Base-by-base conservation (phyloP, 2,888 invertebrate species). In the Tolmerus cingulatus region DNA sequence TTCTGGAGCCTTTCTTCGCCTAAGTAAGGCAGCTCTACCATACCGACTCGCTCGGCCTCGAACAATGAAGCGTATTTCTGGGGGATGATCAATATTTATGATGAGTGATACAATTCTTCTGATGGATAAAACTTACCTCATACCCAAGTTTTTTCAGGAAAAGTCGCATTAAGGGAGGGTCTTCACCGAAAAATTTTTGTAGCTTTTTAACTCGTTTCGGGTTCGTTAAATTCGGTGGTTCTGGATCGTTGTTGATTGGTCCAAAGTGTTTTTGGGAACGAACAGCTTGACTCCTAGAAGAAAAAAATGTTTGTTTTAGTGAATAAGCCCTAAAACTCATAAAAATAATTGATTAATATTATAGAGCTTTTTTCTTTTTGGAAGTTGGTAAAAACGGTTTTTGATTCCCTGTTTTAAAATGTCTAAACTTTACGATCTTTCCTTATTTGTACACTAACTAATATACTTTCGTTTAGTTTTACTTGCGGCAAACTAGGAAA, bases 121-220 rank as follows among this genome's bases (percentile, higher is more conserved):
- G 34, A 27, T 74, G 86, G 91, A 91, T 82, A 0, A 5, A n/a
- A 46, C 19, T 16, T 92, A 96, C 98, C 95, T 98, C 97, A 93
- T 98, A 98, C 90, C 98, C 98, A 89, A 98, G 94, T 93, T 97
- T 97, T 93, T 97, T 96, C 86, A 98, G 94, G 93, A 98, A 98
- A 87, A 98, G 94, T 92, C 97, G 94, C 93, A 98, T 95, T 89
- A 98, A 94, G 12, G 98, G 98, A 43, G 98, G 98, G 92, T 98
- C 98, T 92, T 97, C 97, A 37, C 98, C 98, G 93, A 98, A 98
- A 94, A 98, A 98, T 94, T 97, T 97, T 87, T 97, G 97, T 89
- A 98, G 94, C 90, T 98, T 96, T 92, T 97, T 97, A 27, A 98
- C 97, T 88, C 97, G 94, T 89, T 96, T 96, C 0, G 97, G 97